Evolutionary conservation across 2,797 vertebrate genomes (phyloP).

Genomic region (Peromyscus attwateri): DNA sequence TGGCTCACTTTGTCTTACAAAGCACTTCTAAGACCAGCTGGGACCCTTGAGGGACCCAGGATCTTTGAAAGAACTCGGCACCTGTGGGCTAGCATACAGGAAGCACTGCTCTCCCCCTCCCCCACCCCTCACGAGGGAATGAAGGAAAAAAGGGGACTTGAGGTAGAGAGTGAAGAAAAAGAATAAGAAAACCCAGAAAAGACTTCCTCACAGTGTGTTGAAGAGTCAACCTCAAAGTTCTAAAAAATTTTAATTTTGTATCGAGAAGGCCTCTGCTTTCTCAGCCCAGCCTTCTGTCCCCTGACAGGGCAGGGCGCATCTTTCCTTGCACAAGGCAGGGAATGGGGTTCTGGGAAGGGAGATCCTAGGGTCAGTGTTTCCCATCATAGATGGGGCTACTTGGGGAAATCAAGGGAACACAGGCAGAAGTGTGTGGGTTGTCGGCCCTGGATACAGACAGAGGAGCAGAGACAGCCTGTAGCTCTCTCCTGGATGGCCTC

Average conservation of each 20-base stretch:
- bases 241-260: not conserved
- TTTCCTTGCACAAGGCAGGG: not conserved
- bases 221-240: not conserved
- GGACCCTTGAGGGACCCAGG: not conserved
- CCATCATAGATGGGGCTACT: not conserved
- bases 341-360: not conserved
- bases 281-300: not conserved
- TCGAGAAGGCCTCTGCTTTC: not conserved
- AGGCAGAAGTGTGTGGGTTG: not conserved
- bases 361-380: not conserved
- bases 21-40: too few species aligned
- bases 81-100: accelerated
- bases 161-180: not conserved
- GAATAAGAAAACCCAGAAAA: not conserved
- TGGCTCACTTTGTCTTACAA: not conserved
- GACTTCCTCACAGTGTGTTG: not conserved
- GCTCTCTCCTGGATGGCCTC: not conserved
- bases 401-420: not conserved
- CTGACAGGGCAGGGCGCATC: accelerated
- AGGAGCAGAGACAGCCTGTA: not conserved
- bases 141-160: too few species aligned
- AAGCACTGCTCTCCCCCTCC: not conserved
- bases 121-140: too few species aligned
- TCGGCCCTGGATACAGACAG: not conserved
- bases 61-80: not conserved